Base-by-base conservation (phyloP, 2,113 vertebrate genomes). In the Tragelaphus strepsiceros region DNA sequence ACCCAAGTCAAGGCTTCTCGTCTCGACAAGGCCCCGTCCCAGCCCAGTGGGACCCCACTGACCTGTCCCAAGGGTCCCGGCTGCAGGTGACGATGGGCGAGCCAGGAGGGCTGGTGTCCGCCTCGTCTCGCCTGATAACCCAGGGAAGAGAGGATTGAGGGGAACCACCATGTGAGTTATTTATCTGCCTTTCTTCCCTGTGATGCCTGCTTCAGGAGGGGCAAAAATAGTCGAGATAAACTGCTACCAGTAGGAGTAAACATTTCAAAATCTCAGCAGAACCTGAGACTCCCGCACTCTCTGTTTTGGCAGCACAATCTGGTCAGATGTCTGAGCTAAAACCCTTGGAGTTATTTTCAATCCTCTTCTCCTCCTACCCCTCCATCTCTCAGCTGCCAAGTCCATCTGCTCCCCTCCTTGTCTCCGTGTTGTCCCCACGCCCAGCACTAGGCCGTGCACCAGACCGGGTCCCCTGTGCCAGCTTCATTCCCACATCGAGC, bases 1-100 rank as follows among this genome's bases (percentile, higher is more conserved):
- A 97, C 26, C 77, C 92, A 88, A 87, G 97, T 99, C 98, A 99
- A 98, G 98, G 94, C 32, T 32, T 59, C n/a, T 30, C 56, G 1
- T 93, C 43, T 94, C 35, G 2, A 88, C 71, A 93, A 32, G 94
- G 49, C 14, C 26, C 91, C 56, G 0, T 7, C 46, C 53, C 12
- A 2, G 7, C 11, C 30, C 1, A 15, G 30, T 10, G 22, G 3
- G 13, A 13, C 28, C 39, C 89, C 11, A 78, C 3, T 39, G 2
- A 92, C 2, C 58, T 32, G 58, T 2, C n/a, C 3, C 30, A 35
- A 91, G 43, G 46, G 74, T 21, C 61, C 12, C 2, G 1, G 59
- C 32, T 91, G 35, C 3, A 74, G 67, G 58, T 16, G 35, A 84
- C 32, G 26, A 35, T 0, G 19, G 53, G 58, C 24, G 2, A 56